Conservation (phyloP, 2,888 invertebrate genomes). For the Heliconius sara region DNA sequence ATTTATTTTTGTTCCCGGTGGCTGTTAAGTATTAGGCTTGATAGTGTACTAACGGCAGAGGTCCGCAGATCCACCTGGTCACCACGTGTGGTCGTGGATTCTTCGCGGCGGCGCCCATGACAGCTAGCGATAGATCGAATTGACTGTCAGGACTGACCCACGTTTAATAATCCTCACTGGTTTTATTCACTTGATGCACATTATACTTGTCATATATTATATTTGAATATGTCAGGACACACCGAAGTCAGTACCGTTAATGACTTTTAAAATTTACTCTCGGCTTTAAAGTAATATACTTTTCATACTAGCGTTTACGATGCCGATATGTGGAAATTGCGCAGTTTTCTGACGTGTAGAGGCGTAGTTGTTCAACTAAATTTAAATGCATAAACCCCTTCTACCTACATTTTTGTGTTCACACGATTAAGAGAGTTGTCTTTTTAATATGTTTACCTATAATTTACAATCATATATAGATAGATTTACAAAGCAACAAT, state of each 20-base stretch:
- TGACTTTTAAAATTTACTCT: constrained; percentile 65
- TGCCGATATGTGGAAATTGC: constrained; percentile 50
- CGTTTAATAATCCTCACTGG: constrained; percentile 66
- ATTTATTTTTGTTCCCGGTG: neutral
- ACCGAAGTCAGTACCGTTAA: constrained; percentile 71
- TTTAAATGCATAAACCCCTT: constrained; percentile 34
- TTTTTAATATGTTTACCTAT: neutral
- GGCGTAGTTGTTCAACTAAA: constrained; percentile 40
- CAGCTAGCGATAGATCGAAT: constrained; percentile 66
- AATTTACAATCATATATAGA: neutral
- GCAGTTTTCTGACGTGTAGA: constrained; percentile 48
- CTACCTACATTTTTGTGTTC: neutral
- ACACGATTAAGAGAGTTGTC: no score
- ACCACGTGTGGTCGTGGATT: constrained; percentile 81
- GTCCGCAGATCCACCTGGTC: constrained; percentile 79
- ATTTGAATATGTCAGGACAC: constrained; percentile 65
- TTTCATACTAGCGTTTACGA: constrained; percentile 42
- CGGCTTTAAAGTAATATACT: constrained; percentile 59
- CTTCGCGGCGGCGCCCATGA: constrained; percentile 80
- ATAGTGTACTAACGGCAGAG: constrained; percentile 65
- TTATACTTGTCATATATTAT: constrained; percentile 41
- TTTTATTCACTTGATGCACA: constrained; percentile 76
- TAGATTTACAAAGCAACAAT: neutral
- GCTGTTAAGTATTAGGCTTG: neutral
- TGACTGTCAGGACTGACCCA: constrained; percentile 62